Evolutionary conservation across 2,888 invertebrate species (phyloP), one percentile per base, ranked within the genome.

Genomic region (Uropetala carovei): DNA sequence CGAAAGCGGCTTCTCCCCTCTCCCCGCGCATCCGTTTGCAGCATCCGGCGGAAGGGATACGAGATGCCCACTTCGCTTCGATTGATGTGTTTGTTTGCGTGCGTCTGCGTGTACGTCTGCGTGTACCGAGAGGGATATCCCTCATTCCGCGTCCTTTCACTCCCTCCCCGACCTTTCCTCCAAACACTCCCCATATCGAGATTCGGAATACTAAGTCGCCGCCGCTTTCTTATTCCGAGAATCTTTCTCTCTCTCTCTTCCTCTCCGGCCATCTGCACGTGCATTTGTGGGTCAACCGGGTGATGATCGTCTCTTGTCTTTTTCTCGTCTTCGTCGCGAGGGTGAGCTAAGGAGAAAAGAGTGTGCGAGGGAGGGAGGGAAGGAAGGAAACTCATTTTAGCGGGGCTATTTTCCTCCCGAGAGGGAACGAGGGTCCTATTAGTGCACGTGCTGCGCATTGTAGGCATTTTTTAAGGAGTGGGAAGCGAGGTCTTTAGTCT

Each of bases 231-330:
- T 30, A n/a, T 89, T 30, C 18, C 43, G 16, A 57, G 83, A 56
- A 83, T 18, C 83, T 83, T n/a, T n/a, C n/a, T n/a, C n/a, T n/a
- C n/a, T n/a, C n/a, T n/a, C n/a, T n/a, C n/a, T n/a, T n/a, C n/a
- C 83, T 18, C 43, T 83, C 30, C 27, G 18, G 43, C 64, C 75
- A n/a, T 43, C 43, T 64, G 89, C 89, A 57, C 83, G 64, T 43
- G 64, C 43, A 18, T 89, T 43, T 64, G 68, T 89, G 64, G 89
- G 89, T 89, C 68, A 89, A 89, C 18, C 13, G 43, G 64, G 18
- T 83, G 83, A 16, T 43, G 83, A 57, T 57, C 16, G 18, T 18
- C 82, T 4, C 81, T n/a, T 43, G 56, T 10, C 83, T n/a, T 83
- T 13, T 16, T 10, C 11, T 43, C 82, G 4, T 11, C 56, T 57